Evolutionary conservation across 2,888 invertebrate species (phyloP), one percentile per base, ranked within the genome.

Genomic region (Leptodirus hochenwartii): DNA sequence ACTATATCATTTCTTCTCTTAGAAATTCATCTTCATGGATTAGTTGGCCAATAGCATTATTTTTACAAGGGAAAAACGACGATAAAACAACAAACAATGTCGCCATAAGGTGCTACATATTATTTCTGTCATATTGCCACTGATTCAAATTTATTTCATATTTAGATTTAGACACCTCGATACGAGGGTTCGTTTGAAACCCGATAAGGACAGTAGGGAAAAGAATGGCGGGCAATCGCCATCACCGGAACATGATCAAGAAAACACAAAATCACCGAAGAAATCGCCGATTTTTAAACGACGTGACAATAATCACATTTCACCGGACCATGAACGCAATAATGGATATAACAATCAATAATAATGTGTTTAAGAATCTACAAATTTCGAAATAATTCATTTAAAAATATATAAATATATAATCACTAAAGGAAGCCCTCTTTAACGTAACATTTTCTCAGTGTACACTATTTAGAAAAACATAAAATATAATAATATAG

Each of bases 21-120:
- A 11, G 45, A 44, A 16, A 22, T 10, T 75, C 74, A 47, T 66
- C 71, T 11, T 80, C 85, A 1, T 88, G 87, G 87, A 85, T 88
- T 46, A 85, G 85, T 51, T 85, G 87, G 85, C 88, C 88, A 4
- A 59, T 88, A 34, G 85, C 82, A 5, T 82, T 85, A 52, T 67
- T 88, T 44, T 79, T 87, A 55, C 81, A 82, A 52, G 77, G 76
- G 41, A 75, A 72, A 31, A 70, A 74, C 34, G 70, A 76, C 39
- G 61, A 62, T 25, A 64, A 69, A 20, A 53, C 60, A 22, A 54
- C 60, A 11, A 76, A 69, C 47, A 77, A 84, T 53, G 65, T 84
- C 33, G 78, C 80, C 4, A 64, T 85, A 39, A 72, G 85, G 84
- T 84, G 58, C 50, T 11, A 15, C 12, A 16, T 6, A 11, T 27